Evolutionary conservation across 1,140 invertebrate genomes (phyloP), one percentile per base, ranked within the genome.

Genomic region (Wasmannia auropunctata): DNA sequence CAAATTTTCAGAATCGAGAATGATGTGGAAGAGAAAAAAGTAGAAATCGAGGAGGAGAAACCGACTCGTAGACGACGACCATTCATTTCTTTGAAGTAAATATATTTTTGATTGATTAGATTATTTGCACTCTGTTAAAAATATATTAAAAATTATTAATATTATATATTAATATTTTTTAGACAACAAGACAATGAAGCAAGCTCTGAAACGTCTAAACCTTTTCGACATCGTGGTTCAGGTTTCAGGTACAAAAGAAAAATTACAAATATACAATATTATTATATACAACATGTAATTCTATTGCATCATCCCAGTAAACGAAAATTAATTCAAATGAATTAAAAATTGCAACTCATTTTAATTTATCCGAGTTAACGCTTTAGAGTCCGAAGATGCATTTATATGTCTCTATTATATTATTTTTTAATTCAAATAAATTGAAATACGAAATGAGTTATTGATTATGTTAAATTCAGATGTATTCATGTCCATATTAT

Each of bases 21-120:
- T 60, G 91, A 89, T n/a, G 91, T 93, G 31, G 92, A 91, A 49
- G 91, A 92, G 8, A 91, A 88, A n/a, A 88, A 89, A 4, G 87
- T 91, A 37, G 86, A 92, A 31, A 58, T 85, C 16, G 90, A 92
- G 19, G 87, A 88, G 8, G 84, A 91, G 56, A 90, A 79, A 56
- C 31, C 83, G 49, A 37, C 74, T 54, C 87, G 87, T 4, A 80
- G 88, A n/a, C 81, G 88, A 49, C 92, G 90, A 72, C 90, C 90
- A 0, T 63, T 40, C 6, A 2, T 51, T 31, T 22, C 51, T 25
- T 40, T 46, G 0, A 91, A 63, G 90, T 90, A 72, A 65, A 80
- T 46, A 49, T 22, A 60, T 25, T 37, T 63, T 34, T 1, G 0
- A 54, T 46, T n/a, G 14, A 56, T 19, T 28, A 14, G 7, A 85